These are phyloP conservation scores for Hippocampus barbouri DNA, from an alignment of 2,113 vertebrate genomes.

Conservation along the genomic window DNA sequence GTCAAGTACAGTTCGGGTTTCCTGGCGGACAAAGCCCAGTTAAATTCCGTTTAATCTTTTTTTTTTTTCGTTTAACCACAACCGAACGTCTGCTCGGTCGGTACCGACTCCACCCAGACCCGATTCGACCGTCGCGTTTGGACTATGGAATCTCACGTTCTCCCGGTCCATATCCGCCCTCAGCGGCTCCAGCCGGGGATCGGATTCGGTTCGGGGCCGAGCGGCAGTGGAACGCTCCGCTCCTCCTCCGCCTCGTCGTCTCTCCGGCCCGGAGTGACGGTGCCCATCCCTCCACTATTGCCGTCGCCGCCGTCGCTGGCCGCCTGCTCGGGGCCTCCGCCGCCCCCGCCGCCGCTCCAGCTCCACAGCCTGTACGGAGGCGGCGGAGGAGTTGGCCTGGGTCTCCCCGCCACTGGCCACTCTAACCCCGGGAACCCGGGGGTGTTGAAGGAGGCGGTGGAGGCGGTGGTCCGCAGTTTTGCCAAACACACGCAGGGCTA, in stretches of 20 bases:
- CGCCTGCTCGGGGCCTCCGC: slow-evolving; percentile 72
- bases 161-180: slow-evolving; percentile 83
- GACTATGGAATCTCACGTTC: slow-evolving; percentile 79
- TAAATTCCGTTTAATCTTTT: too few species aligned
- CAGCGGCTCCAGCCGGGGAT: slow-evolving; percentile 84
- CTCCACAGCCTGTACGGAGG: slow-evolving; percentile 75
- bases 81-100: slow-evolving; percentile 1
- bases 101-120: slow-evolving; percentile 4
- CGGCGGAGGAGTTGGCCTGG: slow-evolving; percentile 64
- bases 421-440: slow-evolving; percentile 80
- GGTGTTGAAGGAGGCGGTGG: slow-evolving; percentile 90
- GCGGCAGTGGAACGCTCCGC: slow-evolving; percentile 66
- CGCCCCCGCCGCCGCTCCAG: slow-evolving; percentile 76
- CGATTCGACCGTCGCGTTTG: slow-evolving; percentile 47
- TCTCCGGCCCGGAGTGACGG: slow-evolving; percentile 73
- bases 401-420: slow-evolving; percentile 64
- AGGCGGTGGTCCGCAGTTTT: slow-evolving; percentile 94
- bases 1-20: slow-evolving; percentile 20
- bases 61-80: neutral
- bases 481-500: slow-evolving; percentile 96
- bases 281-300: slow-evolving; percentile 63
- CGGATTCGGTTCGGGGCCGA: slow-evolving; percentile 64
- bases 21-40: slow-evolving; percentile 32
- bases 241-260: slow-evolving; percentile 49
- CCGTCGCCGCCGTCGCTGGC: slow-evolving; percentile 60